Evolutionary conservation across 2,113 vertebrate genomes (phyloP).

Genomic region (Hippocampus abdominalis): DNA sequence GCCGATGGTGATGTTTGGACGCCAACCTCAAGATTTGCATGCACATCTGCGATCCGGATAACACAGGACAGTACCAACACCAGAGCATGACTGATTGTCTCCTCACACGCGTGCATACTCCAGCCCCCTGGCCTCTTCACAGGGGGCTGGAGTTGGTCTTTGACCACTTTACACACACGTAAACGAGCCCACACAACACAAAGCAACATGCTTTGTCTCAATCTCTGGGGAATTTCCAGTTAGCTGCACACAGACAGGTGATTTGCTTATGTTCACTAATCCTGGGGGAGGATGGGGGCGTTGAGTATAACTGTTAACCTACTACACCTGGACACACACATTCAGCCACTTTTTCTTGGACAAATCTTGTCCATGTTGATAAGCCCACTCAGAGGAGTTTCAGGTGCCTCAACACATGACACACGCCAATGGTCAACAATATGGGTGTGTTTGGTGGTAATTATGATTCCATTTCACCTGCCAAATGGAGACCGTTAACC

Average conservation of each 20-base stretch:
- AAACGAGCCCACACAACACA: constrained; percentile 2
- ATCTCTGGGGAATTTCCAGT: constrained; percentile 57
- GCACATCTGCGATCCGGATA: constrained; percentile 13
- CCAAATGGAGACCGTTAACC: constrained; percentile 33
- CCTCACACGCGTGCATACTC: constrained; percentile 34
- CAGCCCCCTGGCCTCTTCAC: constrained; percentile 7
- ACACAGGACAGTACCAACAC: constrained; percentile 13
- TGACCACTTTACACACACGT: constrained; percentile 27
- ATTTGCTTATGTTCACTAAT: constrained; percentile 68
- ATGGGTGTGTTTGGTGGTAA: neutral
- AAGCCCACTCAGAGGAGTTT: constrained; percentile 2
- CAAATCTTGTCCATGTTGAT: constrained; percentile 8
- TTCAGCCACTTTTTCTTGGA: constrained; percentile 7
- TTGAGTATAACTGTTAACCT: constrained; percentile 61
- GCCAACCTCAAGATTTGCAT: constrained; percentile 65
- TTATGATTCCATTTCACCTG: constrained; percentile 33
- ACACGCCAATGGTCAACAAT: constrained; percentile 27
- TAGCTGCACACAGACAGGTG: constrained; percentile 51
- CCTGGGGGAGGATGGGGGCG: constrained; percentile 45
- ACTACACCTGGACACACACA: constrained; percentile 59
- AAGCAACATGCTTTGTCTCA: constrained; percentile 10
- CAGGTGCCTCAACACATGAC: constrained; percentile 7
- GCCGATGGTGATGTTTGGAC: neutral
- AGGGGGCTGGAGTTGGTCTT: neutral
- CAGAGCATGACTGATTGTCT: constrained; percentile 41